A percentile compares a stretch with the other conserved stretches of the same genome.
These are phyloP conservation scores for Cremastinae sp. DNA, from an alignment of 2,888 invertebrate species.

Conservation along the genomic window DNA sequence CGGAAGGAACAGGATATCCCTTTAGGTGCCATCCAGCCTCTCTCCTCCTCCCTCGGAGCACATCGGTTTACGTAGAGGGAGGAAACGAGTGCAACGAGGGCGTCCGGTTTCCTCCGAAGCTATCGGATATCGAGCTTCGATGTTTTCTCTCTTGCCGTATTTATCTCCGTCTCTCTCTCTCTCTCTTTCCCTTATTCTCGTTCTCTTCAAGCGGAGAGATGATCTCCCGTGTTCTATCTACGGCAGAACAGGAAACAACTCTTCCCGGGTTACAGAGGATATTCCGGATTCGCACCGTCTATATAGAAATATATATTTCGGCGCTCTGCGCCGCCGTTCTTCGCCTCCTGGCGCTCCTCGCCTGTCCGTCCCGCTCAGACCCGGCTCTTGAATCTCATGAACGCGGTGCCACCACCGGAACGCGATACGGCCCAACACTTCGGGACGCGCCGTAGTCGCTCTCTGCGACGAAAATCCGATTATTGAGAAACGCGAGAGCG, in stretches of 20 bases:
- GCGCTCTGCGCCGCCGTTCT: conserved; percentile 34
- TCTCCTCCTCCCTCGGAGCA: conserved; percentile 9
- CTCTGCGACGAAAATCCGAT: too few relatives aligned
- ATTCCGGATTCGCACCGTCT: conserved; percentile 12
- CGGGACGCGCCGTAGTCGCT: too few relatives aligned
- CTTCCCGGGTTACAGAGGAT: conserved; percentile 13
- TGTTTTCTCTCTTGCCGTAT: conserved; percentile 50
- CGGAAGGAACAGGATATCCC: conserved; percentile 51
- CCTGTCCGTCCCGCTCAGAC: conserved; percentile 33
- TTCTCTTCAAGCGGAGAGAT: conserved; percentile 1
- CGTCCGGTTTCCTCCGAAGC: conserved; percentile 50
- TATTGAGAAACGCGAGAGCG: background rate
- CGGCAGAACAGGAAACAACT: conserved; percentile 28
- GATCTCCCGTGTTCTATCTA: conserved; percentile 12
- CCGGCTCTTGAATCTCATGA: conserved; percentile 16
- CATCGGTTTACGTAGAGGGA: conserved; percentile 25
- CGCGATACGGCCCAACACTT: too few relatives aligned
- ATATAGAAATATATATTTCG: conserved; percentile 31
- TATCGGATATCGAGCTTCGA: conserved; percentile 62
- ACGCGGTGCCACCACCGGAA: background rate
- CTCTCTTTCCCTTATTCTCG: background rate
- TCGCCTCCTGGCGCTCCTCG: conserved; percentile 19
- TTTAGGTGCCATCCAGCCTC: conserved; percentile 10
- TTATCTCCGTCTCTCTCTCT: conserved; percentile 19
- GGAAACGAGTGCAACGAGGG: conserved; percentile 60